Base-by-base conservation (phyloP, 2,888 invertebrate genomes). In the Ormia ochracea region DNA sequence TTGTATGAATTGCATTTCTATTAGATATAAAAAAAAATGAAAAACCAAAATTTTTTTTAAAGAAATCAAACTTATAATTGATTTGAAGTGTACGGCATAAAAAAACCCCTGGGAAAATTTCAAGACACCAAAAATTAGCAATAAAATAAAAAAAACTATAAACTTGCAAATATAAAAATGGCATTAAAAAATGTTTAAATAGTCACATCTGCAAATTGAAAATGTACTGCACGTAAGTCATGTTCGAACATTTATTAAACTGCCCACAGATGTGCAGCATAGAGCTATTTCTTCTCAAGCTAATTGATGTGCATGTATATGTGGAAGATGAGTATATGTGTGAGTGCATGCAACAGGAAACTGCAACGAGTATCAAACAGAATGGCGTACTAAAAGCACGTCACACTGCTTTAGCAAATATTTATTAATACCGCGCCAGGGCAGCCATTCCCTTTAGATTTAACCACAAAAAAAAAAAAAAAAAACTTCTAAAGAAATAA, bases 121-220 rank as follows among this genome's bases (percentile, higher is more conserved):
- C 12, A 43, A 73, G 65, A 54, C 33, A 65, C 26, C n/a, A n/a
- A 26, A 56, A 59, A 10, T 61, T 17, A 38, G 36, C 23, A 68
- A 70, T 58, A n/a, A n/a, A n/a, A n/a, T n/a, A 75, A 43, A 58
- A 61, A 74, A 70, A 75, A 68, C 61, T 76, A 79, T 17, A 17
- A 41, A 19, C 19, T 14, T 19, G 41, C 41, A 65, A 58, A 33
- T 61, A 36, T 5, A 9, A 14, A 19, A 19, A 17, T 38, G 7
- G 6, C 41, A 36, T 36, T 36, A 14, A 38, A 38, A 38, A n/a
- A n/a, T n/a, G n/a, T n/a, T n/a, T n/a, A n/a, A n/a, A 14, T 38
- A n/a, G 3, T n/a, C 38, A 38, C n/a, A n/a, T 38, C 4, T 38
- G n/a, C 1, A 14, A 4, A 38, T n/a, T 14, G 14, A 14, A 38